Percentiles rank a stretch among this genome's conserved stretches.
phyloP scores from a whole-genome alignment of 2,888 invertebrate species.

The Drosophila fungiperda region DNA sequence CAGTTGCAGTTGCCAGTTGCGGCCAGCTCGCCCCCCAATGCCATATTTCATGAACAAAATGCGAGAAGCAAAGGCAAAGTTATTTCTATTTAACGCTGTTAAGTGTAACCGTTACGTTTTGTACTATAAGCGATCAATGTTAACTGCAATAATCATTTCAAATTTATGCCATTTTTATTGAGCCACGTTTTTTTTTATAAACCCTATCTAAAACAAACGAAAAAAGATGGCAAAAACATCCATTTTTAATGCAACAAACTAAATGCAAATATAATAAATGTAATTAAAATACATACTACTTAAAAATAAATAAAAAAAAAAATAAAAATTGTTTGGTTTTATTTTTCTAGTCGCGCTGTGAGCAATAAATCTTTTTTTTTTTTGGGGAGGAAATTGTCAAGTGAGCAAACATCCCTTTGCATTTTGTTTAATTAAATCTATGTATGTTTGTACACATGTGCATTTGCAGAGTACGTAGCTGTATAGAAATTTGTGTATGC shows the following conservation, averaged over 20 bases:
- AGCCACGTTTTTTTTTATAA: slow-evolving; percentile 51
- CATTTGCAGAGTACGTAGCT: not conserved
- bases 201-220: slow-evolving; percentile 22
- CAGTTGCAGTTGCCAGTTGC: slow-evolving; percentile 45
- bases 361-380: slow-evolving; percentile 6
- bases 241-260: slow-evolving; percentile 55
- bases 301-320: slow-evolving; percentile 44
- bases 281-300: slow-evolving; percentile 74
- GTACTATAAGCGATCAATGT: slow-evolving; percentile 69
- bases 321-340: slow-evolving; percentile 14
- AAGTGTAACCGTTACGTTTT: slow-evolving; percentile 79
- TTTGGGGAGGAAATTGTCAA: slow-evolving; percentile 20
- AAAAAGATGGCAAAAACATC: slow-evolving; percentile 12
- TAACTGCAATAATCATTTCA: slow-evolving; percentile 76
- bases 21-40: slow-evolving; percentile 56
- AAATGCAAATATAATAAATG: slow-evolving; percentile 69
- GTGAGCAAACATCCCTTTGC: slow-evolving; percentile 31
- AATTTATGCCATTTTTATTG: slow-evolving; percentile 64
- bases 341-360: slow-evolving; percentile 2
- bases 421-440: slow-evolving; percentile 15
- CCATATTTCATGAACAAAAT: slow-evolving; percentile 78
- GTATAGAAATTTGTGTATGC: slow-evolving; percentile 23
- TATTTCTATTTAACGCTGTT: slow-evolving; percentile 75
- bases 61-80: slow-evolving; percentile 59
- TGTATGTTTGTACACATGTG: not conserved